Conservation (phyloP, 92 coral and sea anemone genomes). For the Isaurus tuberculatus region DNA sequence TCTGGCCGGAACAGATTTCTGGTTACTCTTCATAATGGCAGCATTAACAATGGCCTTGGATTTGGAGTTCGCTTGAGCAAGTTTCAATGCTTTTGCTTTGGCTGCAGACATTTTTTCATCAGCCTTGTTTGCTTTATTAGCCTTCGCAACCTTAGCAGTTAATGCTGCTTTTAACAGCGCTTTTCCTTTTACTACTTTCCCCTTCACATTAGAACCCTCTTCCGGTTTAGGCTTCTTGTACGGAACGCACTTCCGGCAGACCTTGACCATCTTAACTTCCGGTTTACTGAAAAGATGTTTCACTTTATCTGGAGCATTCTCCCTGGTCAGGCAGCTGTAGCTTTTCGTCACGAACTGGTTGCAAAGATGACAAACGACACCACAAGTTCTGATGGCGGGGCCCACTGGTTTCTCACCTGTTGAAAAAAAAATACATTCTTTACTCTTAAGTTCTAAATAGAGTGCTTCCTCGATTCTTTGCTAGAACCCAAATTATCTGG, state of each 20-base stretch:
- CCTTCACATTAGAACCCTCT: slow-evolving; percentile 37
- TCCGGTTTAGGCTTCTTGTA: slow-evolving; percentile 92
- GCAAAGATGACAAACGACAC: slow-evolving; percentile 88
- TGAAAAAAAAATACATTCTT: neutral
- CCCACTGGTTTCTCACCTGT: slow-evolving; percentile 65
- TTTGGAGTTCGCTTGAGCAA: slow-evolving; percentile 33
- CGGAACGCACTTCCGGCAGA: slow-evolving; percentile 95
- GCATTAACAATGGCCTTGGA: slow-evolving; percentile 34
- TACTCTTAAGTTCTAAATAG: too few relatives aligned
- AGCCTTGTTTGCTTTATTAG: neutral
- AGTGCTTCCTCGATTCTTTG: too few relatives aligned
- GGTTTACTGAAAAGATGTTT: slow-evolving; percentile 75
- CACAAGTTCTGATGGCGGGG: slow-evolving; percentile 77
- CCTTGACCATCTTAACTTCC: slow-evolving; percentile 86
- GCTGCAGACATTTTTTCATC: neutral
- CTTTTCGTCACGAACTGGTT: slow-evolving; percentile 91
- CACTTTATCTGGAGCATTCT: slow-evolving; percentile 91
- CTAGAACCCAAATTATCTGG: too few relatives aligned
- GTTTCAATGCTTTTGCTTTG: slow-evolving; percentile 30
- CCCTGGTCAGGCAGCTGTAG: slow-evolving; percentile 92
- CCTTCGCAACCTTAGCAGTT: slow-evolving; percentile 21
- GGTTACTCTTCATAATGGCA: slow-evolving; percentile 28
- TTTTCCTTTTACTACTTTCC: slow-evolving; percentile 28
- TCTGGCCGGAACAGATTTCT: slow-evolving; percentile 14
- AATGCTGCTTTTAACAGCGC: slow-evolving; percentile 32